phyloP scores from a whole-genome alignment of 2,888 invertebrate species.

The Dasypogon diadema region DNA sequence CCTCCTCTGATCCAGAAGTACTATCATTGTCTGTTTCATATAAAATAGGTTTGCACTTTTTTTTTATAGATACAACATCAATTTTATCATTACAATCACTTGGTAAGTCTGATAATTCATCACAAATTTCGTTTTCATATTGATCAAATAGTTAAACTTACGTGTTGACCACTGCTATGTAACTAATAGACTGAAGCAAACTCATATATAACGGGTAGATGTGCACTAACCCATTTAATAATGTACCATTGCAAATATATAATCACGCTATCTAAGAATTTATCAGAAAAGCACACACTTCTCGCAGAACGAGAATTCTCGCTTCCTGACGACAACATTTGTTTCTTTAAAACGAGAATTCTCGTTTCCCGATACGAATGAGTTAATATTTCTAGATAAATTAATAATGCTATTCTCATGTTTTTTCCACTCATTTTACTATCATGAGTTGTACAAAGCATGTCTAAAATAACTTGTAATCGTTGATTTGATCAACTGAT shows the following conservation, averaged over 20 bases:
- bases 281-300: conserved; percentile 6
- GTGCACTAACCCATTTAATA: no score
- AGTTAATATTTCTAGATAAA: no score
- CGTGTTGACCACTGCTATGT: background rate
- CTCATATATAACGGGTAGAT: no score
- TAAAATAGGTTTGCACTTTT: background rate
- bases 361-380: no score
- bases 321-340: background rate
- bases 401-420: no score
- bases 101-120: background rate
- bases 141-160: background rate
- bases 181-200: no score
- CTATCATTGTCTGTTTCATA: background rate
- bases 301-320: background rate
- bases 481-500: no score
- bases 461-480: no score
- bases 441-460: no score
- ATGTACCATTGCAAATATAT: no score
- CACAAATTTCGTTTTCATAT: background rate
- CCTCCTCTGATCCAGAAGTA: background rate
- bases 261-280: background rate
- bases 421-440: no score
- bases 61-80: background rate
- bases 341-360: background rate
- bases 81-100: background rate